Conservation (phyloP, 2,888 invertebrate species). For the Drosophila dives region DNA sequence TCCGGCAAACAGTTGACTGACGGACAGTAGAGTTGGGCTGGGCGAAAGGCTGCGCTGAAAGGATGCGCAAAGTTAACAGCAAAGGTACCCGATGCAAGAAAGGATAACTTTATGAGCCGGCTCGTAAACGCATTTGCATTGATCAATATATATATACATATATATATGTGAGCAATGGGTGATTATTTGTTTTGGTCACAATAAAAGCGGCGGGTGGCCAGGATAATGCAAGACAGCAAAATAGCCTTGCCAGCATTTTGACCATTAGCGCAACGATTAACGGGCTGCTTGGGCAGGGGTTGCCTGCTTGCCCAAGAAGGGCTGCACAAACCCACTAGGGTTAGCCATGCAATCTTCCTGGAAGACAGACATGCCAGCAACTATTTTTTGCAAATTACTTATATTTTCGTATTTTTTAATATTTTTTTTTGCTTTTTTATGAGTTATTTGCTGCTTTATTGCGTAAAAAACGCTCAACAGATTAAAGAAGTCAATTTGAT, state of each 20-base stretch:
- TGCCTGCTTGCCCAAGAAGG: slow-evolving; percentile 17
- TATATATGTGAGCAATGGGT: slow-evolving; percentile 71
- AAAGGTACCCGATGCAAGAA: slow-evolving; percentile 66
- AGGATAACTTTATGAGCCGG: slow-evolving; percentile 75
- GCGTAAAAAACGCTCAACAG: slow-evolving; percentile 62
- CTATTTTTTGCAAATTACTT: background rate
- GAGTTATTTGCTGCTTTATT: slow-evolving; percentile 34
- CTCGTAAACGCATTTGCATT: slow-evolving; percentile 70
- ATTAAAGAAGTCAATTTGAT: slow-evolving; percentile 56
- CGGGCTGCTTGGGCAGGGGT: slow-evolving; percentile 43
- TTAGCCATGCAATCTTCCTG: slow-evolving; percentile 42
- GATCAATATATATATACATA: slow-evolving; percentile 53
- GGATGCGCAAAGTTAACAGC: slow-evolving; percentile 76
- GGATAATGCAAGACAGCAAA: slow-evolving; percentile 51
- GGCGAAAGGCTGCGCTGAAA: slow-evolving; percentile 61
- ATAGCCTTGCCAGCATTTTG: slow-evolving; percentile 55
- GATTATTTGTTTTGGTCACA: slow-evolving; percentile 80
- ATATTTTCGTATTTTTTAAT: slow-evolving; percentile 5
- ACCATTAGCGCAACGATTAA: slow-evolving; percentile 72
- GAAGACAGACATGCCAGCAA: slow-evolving; percentile 33
- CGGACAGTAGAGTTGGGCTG: background rate
- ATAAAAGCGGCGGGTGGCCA: slow-evolving; percentile 78
- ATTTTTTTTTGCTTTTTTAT: slow-evolving; percentile 35
- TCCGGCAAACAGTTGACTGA: background rate
- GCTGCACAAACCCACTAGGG: slow-evolving; percentile 26